Percentiles rank a stretch among this genome's conserved stretches.
Evolutionary conservation across 2,888 invertebrate genomes (phyloP).

Genomic region (Allophyes oxyacanthae): DNA sequence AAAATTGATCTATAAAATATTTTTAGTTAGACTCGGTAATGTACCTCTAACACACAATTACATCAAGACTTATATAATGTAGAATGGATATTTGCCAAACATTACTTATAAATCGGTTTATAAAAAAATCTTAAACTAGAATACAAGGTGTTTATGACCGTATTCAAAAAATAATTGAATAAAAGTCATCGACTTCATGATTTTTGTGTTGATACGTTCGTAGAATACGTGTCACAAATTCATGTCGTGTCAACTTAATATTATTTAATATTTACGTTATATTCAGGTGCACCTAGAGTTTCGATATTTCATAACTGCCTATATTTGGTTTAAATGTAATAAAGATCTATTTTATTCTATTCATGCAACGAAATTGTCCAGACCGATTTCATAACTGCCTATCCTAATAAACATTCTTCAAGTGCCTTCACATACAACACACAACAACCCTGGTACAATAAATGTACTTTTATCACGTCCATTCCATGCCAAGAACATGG

Average conservation of each 20-base stretch:
- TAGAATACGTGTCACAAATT: too few relatives aligned
- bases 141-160: neutral
- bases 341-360: too few relatives aligned
- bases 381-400: neutral
- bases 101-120: conserved; percentile 1
- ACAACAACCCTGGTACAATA: conserved; percentile 27
- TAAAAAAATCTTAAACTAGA: neutral
- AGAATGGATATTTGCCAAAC: conserved; percentile 28
- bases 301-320: too few relatives aligned
- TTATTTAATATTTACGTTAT: too few relatives aligned
- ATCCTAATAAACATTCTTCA: conserved; percentile 11
- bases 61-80: conserved; percentile 29
- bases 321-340: too few relatives aligned
- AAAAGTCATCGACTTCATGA: too few relatives aligned
- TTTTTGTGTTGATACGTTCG: too few relatives aligned
- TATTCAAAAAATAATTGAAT: too few relatives aligned
- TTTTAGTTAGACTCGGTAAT: conserved; percentile 18
- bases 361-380: too few relatives aligned
- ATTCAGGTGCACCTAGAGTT: too few relatives aligned
- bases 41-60: conserved; percentile 17
- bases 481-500: conserved; percentile 32
- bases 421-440: conserved; percentile 5
- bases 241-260: too few relatives aligned
- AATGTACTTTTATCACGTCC: conserved; percentile 34
- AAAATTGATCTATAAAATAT: conserved; percentile 35